Conservation (phyloP, 2,797 vertebrate genomes). For the Erethizon dorsatum region DNA sequence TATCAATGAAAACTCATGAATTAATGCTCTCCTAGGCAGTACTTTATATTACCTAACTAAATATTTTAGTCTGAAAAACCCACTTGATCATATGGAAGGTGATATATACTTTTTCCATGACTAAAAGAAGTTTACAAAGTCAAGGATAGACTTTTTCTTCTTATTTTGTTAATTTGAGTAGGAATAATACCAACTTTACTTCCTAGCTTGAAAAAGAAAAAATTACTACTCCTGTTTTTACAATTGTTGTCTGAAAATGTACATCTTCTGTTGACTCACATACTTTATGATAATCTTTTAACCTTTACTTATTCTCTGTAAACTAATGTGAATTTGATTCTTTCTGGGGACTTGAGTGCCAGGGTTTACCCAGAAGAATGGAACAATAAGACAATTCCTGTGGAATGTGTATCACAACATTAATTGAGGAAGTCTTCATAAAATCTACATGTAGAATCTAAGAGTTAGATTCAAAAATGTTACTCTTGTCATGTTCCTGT, state of each 20-base stretch:
- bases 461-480: not conserved
- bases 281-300: conserved; percentile 5
- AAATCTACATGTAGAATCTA: not conserved
- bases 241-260: not conserved
- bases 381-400: not conserved
- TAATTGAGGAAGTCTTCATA: not conserved
- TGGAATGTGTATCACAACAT: not conserved
- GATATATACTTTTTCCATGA: not conserved
- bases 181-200: not conserved
- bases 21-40: not conserved
- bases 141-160: not conserved
- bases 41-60: not conserved
- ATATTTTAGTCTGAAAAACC: not conserved
- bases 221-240: not conserved
- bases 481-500: not conserved
- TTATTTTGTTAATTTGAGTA: conserved; percentile 27
- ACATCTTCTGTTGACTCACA: not conserved
- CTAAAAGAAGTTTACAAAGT: not conserved
- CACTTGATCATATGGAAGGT: not conserved
- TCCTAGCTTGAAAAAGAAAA: not conserved
- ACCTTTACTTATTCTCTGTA: conserved; percentile 11
- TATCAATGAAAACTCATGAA: not conserved
- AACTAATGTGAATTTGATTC: not conserved
- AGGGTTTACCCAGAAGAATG: not conserved
- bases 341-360: not conserved